Evolutionary conservation across 2,797 vertebrate species (phyloP).

Genomic region (Melopsittacus undulatus): DNA sequence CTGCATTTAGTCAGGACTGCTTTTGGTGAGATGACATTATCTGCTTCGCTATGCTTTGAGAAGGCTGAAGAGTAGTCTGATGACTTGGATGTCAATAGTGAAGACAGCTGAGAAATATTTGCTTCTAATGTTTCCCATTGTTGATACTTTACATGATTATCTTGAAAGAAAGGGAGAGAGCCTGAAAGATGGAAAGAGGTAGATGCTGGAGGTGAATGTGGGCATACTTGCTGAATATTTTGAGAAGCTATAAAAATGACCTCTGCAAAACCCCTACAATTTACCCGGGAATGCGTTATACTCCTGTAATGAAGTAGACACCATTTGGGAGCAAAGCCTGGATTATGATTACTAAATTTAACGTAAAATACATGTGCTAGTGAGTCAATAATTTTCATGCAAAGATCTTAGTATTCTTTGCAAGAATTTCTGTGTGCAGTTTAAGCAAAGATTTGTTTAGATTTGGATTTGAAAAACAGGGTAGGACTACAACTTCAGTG

Average conservation of each 20-base stretch:
- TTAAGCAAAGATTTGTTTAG: background rate
- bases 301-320: background rate
- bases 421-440: background rate
- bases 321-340: background rate
- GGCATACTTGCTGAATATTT: background rate
- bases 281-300: background rate
- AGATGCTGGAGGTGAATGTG: background rate
- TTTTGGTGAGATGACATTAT: background rate
- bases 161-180: background rate
- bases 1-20: background rate
- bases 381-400: background rate
- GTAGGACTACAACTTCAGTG: background rate
- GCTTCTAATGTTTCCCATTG: background rate
- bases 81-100: background rate
- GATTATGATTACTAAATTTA: background rate
- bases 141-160: background rate
- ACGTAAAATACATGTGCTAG: background rate
- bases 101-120: background rate
- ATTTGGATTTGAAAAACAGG: background rate
- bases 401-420: background rate
- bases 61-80: background rate
- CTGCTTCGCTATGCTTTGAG: background rate
- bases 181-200: background rate
- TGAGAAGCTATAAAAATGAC: background rate
- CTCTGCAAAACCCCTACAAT: background rate